Evolutionary conservation across 2,113 vertebrate genomes (phyloP), one percentile per base, ranked within the genome.

Genomic region (Oxygymnocypris stewartii): DNA sequence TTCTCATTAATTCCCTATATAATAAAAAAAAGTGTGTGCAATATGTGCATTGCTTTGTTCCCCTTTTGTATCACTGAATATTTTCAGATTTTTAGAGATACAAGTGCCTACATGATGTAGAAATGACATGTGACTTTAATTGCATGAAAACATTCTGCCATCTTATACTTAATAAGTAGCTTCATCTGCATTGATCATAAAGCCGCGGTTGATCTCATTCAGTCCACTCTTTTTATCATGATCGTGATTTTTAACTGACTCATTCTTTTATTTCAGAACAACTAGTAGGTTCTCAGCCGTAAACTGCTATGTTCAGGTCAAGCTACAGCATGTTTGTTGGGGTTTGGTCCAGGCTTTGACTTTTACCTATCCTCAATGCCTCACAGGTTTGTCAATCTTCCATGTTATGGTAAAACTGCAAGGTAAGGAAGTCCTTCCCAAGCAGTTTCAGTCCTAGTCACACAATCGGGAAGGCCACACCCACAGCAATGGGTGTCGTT

Each of bases 401-500:
- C 79, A 47, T 4, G 4, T 81, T 28, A 75, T 28, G 23, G 6
- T 40, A 42, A 61, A 80, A 80, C 54, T 80, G 54, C 20, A 63
- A 23, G 35, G 35, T 61, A 42, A 79, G 78, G 57, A 61, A 18
- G 42, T 49, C 42, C 23, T 61, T 63, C 25, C 37, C 7, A 44
- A 10, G 79, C 79, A 80, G 13, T 80, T 37, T 47, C 59, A 80
- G n/a, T n/a, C n/a, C n/a, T n/a, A 40, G 13, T 81, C 37, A 28
- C 14, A 47, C 37, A 14, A 16, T 16, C 6, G 12, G 59, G 59
- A 81, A 81, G 40, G 14, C 37, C 79, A 81, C n/a, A 65, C 59
- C 79, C 37, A 81, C 59, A 44, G 35, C 31, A 42, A 40, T 61
- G 6, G 13, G 54, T 59, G 57, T 73, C 0, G 0, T 42, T 23